phyloP scores from a whole-genome alignment of 2,797 vertebrate species.

The Apogon talboti region DNA sequence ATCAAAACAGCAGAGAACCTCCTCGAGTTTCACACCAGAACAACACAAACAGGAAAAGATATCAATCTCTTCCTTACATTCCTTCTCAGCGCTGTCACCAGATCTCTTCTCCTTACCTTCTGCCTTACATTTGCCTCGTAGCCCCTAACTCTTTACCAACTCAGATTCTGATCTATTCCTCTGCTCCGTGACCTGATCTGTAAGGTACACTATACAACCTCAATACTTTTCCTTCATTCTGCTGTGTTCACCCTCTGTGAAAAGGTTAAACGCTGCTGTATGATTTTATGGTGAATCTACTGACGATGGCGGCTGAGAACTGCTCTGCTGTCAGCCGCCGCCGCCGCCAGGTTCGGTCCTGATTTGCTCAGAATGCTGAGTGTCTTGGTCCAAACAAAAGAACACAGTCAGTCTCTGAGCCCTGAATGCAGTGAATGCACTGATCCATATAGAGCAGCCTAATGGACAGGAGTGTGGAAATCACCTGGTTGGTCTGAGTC shows the following conservation, averaged over 20 bases:
- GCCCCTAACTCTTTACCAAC: conserved; percentile 1
- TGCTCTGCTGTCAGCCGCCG: conserved; percentile 6
- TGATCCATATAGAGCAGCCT: conserved; percentile 23
- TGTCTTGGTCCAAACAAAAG: conserved; percentile 36
- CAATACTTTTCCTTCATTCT: background rate
- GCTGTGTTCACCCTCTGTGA: background rate
- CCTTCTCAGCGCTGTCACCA: conserved; percentile 45
- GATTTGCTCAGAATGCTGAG: conserved; percentile 12
- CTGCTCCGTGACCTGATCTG: background rate
- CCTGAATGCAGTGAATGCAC: conserved; percentile 39
- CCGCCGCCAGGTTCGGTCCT: conserved; percentile 10
- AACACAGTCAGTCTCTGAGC: conserved; percentile 19
- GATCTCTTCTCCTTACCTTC: conserved; percentile 33
- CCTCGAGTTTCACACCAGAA: conserved; percentile 54
- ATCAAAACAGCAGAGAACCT: conserved; percentile 43
- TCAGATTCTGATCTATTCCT: conserved; percentile 1
- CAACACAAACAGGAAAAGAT: conserved; percentile 59
- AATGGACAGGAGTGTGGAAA: conserved; percentile 30
- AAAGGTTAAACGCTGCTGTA: background rate
- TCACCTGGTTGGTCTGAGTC: conserved; percentile 19
- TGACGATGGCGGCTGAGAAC: background rate
- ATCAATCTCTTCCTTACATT: conserved; percentile 56
- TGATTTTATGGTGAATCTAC: too few relatives aligned
- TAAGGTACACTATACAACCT: background rate
- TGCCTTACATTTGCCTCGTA: conserved; percentile 12